Percentiles rank a stretch among this genome's conserved stretches.
phyloP scores from a whole-genome alignment of 2,113 vertebrate genomes.

The Eulemur rufifrons region DNA sequence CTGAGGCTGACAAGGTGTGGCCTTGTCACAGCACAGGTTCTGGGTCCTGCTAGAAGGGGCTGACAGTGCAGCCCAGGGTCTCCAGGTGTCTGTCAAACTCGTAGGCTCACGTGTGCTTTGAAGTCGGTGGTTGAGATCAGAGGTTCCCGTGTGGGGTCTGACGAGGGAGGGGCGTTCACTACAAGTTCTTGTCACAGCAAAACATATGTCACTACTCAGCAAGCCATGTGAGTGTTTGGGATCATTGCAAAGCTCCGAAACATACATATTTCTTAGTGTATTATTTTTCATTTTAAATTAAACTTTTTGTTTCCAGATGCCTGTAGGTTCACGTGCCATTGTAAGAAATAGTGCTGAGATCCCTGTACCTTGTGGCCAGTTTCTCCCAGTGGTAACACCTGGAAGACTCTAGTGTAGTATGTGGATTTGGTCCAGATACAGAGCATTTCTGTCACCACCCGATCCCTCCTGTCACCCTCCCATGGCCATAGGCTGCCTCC shows the following conservation, averaged over 20 bases:
- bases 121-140: background rate
- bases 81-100: background rate
- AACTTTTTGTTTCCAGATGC: background rate
- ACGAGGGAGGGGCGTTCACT: background rate
- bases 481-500: background rate
- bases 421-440: background rate
- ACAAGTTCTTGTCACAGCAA: background rate
- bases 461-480: background rate
- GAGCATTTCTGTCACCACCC: background rate
- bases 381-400: background rate
- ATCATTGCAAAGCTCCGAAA: background rate
- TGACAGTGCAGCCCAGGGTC: background rate
- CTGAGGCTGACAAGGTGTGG: background rate
- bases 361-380: background rate
- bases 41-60: background rate
- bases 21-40: background rate
- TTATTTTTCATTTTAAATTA: background rate
- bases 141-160: background rate
- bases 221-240: background rate
- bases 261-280: background rate
- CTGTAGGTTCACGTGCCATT: background rate
- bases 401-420: background rate
- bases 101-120: background rate
- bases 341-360: background rate
- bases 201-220: background rate